phyloP scores from a whole-genome alignment of 1,140 invertebrate genomes.

The Bradynema listronoti region DNA sequence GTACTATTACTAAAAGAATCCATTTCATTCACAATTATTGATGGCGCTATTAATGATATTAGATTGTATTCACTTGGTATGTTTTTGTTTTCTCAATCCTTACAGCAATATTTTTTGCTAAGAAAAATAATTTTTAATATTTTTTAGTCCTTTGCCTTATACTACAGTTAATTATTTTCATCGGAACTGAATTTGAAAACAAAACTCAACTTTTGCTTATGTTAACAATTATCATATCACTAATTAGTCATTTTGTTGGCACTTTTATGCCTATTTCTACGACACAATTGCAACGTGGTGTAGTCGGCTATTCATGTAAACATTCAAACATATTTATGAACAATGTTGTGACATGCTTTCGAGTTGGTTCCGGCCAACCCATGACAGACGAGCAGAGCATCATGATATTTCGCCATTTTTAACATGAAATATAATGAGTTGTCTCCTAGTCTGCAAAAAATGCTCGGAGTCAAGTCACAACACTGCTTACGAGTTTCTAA shows the following conservation, averaged over 20 bases:
- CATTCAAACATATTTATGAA: neutral
- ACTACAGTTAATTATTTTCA: conserved; percentile 46
- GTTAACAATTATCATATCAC: conserved; percentile 59
- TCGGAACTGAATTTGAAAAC: conserved; percentile 53
- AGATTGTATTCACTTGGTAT: conserved; percentile 31
- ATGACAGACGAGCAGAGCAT: too few species aligned
- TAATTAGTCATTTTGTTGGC: conserved; percentile 53
- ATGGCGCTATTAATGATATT: conserved; percentile 41
- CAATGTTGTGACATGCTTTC: too few species aligned
- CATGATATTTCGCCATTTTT: too few species aligned
- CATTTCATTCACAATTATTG: conserved; percentile 63
- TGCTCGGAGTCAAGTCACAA: too few species aligned
- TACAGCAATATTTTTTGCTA: too few species aligned
- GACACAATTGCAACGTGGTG: conserved; percentile 26
- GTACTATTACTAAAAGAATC: conserved; percentile 61
- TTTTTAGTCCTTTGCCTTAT: conserved; percentile 43
- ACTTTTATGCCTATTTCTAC: conserved; percentile 41
- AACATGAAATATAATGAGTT: neutral
- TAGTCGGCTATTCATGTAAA: conserved; percentile 49
- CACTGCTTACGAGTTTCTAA: too few species aligned
- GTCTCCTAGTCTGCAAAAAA: too few species aligned
- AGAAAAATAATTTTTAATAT: conserved; percentile 19
- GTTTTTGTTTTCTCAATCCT: too few species aligned
- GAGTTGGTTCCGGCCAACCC: too few species aligned
- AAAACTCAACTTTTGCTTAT: conserved; percentile 57